A percentile compares a stretch with the other conserved stretches of the same genome.
These are phyloP conservation scores for Lapara coniferarum DNA, from an alignment of 2,888 invertebrate genomes.

Conservation along the genomic window DNA sequence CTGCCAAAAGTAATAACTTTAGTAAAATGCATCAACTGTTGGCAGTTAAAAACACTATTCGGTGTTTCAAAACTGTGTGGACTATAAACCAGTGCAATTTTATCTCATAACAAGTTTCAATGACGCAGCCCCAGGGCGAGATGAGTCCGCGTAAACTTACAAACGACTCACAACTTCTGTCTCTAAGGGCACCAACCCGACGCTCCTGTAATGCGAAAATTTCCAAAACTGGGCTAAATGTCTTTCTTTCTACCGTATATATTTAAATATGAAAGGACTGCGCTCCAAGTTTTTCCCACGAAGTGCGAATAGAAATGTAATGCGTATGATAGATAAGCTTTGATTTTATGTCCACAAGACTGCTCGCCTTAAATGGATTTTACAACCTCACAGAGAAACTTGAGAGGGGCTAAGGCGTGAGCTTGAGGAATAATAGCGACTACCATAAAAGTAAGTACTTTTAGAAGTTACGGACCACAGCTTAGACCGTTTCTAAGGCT, in stretches of 20 bases:
- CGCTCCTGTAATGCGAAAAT: slow-evolving; percentile 29
- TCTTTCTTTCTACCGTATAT: slow-evolving; percentile 6
- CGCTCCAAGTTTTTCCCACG: neutral
- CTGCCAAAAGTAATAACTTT: neutral
- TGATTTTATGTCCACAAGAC: slow-evolving; percentile 17
- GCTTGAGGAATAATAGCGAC: slow-evolving; percentile 19
- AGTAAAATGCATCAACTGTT: neutral
- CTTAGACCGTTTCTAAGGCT: slow-evolving; percentile 11
- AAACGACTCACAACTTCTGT: slow-evolving; percentile 49
- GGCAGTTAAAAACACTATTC: slow-evolving; percentile 20
- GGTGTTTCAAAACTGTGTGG: slow-evolving; percentile 47
- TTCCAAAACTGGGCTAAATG: slow-evolving; percentile 28
- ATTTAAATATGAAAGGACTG: neutral
- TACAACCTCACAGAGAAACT: slow-evolving; percentile 19
- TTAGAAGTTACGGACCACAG: slow-evolving; percentile 14
- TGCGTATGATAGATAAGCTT: slow-evolving; percentile 14
- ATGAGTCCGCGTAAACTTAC: slow-evolving; percentile 56
- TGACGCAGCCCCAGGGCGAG: slow-evolving; percentile 51
- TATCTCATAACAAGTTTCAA: slow-evolving; percentile 64
- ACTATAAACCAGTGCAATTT: slow-evolving; percentile 57
- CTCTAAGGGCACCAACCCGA: slow-evolving; percentile 42
- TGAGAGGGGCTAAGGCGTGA: slow-evolving; percentile 9
- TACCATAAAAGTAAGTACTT: slow-evolving; percentile 23
- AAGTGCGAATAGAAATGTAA: slow-evolving; percentile 10
- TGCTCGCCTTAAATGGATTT: slow-evolving; percentile 16